Evolutionary conservation across 37 sponge, comb jelly and placozoan species (phyloP).

Genomic region (Chondrosia reniformis): DNA sequence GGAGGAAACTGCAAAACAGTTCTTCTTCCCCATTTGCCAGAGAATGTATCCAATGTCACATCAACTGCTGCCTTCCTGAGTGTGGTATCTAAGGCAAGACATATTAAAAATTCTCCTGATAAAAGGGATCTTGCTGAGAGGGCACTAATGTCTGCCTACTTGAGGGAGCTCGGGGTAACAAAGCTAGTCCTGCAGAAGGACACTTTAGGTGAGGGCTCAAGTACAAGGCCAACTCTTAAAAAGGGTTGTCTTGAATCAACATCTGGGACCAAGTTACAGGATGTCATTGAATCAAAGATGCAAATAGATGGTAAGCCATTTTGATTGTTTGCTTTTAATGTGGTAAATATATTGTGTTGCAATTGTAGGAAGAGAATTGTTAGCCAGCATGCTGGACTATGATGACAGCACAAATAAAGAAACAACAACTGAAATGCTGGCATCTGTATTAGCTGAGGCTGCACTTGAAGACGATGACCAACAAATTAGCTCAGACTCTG

Average conservation of each 20-base stretch:
- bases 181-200: slow-evolving; percentile 21
- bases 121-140: slow-evolving; percentile 65
- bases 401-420: no score
- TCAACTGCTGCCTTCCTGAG: neutral
- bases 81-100: slow-evolving; percentile 36
- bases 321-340: neutral
- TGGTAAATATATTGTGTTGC: no score
- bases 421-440: slow-evolving; percentile 21
- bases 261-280: neutral
- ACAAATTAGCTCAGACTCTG: neutral
- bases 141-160: slow-evolving; percentile 74
- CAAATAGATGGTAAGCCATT: slow-evolving; percentile 7
- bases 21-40: slow-evolving; percentile 27
- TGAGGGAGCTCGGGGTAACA: slow-evolving; percentile 49
- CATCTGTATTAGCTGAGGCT: slow-evolving; percentile 67
- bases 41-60: neutral
- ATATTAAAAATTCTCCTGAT: slow-evolving; percentile 54
- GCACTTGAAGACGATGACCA: slow-evolving; percentile 28
- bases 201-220: neutral
- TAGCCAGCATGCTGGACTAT: no score
- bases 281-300: neutral
- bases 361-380: no score
- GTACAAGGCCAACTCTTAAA: no score
- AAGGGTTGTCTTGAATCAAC: neutral
- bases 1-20: slow-evolving; percentile 79